These are phyloP conservation scores for Macroglossus sobrinus DNA, from an alignment of 2,113 vertebrate species.

Conservation along the genomic window DNA sequence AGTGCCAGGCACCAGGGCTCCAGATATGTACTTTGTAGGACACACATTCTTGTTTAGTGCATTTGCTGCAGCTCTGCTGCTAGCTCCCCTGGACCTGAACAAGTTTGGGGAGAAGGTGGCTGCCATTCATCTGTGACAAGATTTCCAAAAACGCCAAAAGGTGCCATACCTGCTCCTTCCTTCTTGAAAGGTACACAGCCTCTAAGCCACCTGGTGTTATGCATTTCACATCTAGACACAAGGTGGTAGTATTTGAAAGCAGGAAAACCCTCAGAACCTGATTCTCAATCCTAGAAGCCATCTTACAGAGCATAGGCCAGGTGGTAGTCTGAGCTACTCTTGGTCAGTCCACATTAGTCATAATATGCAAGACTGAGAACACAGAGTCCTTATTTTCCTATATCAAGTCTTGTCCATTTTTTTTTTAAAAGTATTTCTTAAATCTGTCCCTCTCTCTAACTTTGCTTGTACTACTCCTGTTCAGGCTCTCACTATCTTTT, in stretches of 20 bases:
- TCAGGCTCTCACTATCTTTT: not conserved
- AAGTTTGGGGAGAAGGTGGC: not conserved
- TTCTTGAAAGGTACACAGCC: not conserved
- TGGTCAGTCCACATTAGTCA: accelerated
- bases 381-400: not conserved
- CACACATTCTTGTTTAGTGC: not conserved
- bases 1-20: not conserved
- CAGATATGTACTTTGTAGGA: not conserved
- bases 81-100: not conserved
- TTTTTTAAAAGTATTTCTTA: not conserved
- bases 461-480: not conserved
- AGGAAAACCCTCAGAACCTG: not conserved
- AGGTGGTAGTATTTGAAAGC: conserved; percentile 65
- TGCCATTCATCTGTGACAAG: not conserved
- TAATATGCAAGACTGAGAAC: not conserved
- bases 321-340: not conserved
- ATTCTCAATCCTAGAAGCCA: not conserved
- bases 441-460: not conserved
- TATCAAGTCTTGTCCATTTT: not conserved
- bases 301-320: no score
- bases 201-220: not conserved
- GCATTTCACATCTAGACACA: conserved; percentile 24
- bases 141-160: not conserved
- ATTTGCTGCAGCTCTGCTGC: not conserved
- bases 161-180: not conserved